Evolutionary conservation across 2,113 vertebrate genomes (phyloP).

Genomic region (Myotis davidii): DNA sequence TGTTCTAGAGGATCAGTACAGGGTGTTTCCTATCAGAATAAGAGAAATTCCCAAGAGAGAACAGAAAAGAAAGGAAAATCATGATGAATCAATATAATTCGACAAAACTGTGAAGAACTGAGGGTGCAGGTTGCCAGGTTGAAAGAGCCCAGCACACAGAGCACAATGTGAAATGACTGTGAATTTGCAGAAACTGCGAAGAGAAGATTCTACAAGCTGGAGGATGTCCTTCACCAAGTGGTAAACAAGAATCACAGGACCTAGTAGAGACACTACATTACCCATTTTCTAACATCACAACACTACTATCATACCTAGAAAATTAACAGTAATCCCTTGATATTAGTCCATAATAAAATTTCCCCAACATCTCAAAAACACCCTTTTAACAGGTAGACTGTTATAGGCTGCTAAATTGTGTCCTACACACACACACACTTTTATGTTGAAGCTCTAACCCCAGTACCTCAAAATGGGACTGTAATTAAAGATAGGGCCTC

Average conservation of each 20-base stretch:
- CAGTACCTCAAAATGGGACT: neutral
- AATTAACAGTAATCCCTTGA: neutral
- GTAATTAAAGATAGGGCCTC: neutral
- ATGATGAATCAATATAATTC: neutral
- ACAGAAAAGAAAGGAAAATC: neutral
- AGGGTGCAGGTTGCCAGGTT: neutral
- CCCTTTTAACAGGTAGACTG: neutral
- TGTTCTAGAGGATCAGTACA: neutral
- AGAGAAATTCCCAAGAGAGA: conserved; percentile 25
- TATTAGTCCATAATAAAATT: conserved; percentile 29
- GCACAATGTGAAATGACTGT: neutral
- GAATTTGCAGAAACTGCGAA: conserved; percentile 33
- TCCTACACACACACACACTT: neutral
- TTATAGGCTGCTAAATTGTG: neutral
- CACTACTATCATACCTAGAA: neutral
- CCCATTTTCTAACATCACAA: conserved; percentile 4
- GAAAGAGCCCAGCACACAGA: neutral
- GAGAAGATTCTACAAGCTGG: neutral
- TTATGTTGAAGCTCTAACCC: neutral
- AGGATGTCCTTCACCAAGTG: neutral
- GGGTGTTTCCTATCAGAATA: neutral
- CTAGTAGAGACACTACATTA: neutral
- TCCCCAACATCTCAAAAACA: neutral
- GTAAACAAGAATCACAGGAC: neutral
- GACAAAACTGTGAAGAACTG: neutral